These are phyloP conservation scores for Hydractinia echinata DNA, from an alignment of 30 jellyfish, hydroid and myxozoan species.

Conservation along the genomic window DNA sequence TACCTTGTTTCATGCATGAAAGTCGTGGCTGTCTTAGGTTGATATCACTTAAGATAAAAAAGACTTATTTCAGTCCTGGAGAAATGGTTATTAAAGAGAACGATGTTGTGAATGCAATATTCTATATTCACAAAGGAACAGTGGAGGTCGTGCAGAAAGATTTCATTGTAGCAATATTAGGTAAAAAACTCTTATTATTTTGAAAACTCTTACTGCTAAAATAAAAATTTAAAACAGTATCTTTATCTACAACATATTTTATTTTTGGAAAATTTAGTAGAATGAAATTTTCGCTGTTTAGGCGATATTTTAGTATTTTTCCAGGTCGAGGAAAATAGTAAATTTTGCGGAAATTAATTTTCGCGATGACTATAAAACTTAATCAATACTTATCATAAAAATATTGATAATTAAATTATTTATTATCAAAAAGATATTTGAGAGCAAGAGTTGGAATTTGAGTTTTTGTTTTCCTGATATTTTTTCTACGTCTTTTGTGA, in stretches of 20 bases:
- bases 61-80: constrained; percentile 88
- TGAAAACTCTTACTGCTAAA: not conserved
- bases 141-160: constrained; percentile 86
- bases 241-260: no score
- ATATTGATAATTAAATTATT: no score
- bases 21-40: constrained; percentile 81
- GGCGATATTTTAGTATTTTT: not conserved
- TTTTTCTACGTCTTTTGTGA: no score
- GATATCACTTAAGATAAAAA: constrained; percentile 63
- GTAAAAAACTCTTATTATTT: constrained; percentile 8
- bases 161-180: constrained; percentile 86
- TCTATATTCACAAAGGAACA: constrained; percentile 81
- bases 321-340: no score
- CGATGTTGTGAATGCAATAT: constrained; percentile 78
- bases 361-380: no score
- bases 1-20: constrained; percentile 60
- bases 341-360: no score
- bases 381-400: no score
- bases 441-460: no score
- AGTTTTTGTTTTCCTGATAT: no score
- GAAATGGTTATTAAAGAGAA: constrained; percentile 73
- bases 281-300: not conserved
- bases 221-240: not conserved
- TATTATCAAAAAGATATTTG: no score
- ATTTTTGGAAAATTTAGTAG: no score